Evolutionary conservation across 2,888 invertebrate genomes (phyloP), one percentile per base, ranked within the genome.

Genomic region (Ennomos fuscantarius): DNA sequence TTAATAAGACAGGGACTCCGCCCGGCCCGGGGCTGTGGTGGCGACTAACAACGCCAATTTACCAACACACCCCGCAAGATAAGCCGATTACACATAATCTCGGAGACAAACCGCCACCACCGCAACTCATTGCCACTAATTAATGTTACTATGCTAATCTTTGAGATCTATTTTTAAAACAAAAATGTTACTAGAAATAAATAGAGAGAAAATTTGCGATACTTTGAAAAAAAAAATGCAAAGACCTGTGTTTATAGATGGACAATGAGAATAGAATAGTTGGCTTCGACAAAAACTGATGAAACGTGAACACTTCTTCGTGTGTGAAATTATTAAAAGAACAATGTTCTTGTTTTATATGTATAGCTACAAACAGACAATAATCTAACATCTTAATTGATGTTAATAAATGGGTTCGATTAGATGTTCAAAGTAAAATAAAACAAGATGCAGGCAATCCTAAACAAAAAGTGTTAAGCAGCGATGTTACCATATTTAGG

Each of bases 1-100:
- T 91, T 92, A 91, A 92, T 92, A 89, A 87, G 87, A 80, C 81
- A 73, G 76, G 76, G 73, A 72, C 82, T 82, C 83, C 85, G 81
- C 86, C 89, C 75, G 73, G 73, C 78, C 66, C 72, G 10, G 33
- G 32, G 33, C 42, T 32, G 32, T 15, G 49, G 34, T 36, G 39
- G 42, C 34, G 42, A 36, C 58, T 53, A 59, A 54, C 66, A 82
- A 74, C 76, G 75, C 78, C 80, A 79, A 84, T 82, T 83, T 82
- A 82, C 76, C 63, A 75, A 79, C 76, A 77, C 76, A 72, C 76
- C 77, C 74, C 66, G 65, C 69, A 68, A 81, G 82, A 84, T 84
- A 84, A 84, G 82, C 84, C 79, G 84, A 78, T 84, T 84, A 84
- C 76, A 70, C 74, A 66, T 73, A 77, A 82, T 81, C 81, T 79